These are phyloP conservation scores for Fistularia tabacaria DNA, from an alignment of 2,797 vertebrate species.

Conservation along the genomic window DNA sequence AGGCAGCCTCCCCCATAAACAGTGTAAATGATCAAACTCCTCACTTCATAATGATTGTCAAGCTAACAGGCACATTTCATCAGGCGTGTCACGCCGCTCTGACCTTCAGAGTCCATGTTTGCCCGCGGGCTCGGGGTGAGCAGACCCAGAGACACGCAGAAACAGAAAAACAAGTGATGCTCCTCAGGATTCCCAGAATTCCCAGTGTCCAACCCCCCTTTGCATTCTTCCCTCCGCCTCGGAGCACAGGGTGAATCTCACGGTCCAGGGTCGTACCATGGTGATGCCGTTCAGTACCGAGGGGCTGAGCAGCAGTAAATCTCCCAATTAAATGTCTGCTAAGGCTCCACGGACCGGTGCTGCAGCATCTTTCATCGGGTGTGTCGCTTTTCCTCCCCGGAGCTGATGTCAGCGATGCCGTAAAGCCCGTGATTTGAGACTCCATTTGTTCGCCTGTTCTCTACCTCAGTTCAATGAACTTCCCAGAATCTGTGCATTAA, in stretches of 20 bases:
- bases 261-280: conserved; percentile 53
- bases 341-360: conserved; percentile 10
- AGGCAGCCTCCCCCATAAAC: too few species aligned
- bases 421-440: conserved; percentile 24
- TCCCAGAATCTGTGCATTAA: conserved; percentile 10
- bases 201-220: conserved; percentile 7
- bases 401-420: conserved; percentile 15
- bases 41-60: too few species aligned
- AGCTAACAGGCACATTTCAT: too few species aligned
- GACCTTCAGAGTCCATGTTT: background rate
- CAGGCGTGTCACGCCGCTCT: background rate
- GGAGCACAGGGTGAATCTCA: conserved; percentile 20
- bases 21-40: too few species aligned
- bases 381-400: conserved; percentile 7
- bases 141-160: background rate
- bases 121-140: background rate
- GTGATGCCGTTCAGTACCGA: conserved; percentile 50
- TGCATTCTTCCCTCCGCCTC: conserved; percentile 34
- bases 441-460: conserved; percentile 20
- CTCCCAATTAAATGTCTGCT: conserved; percentile 34
- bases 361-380: conserved; percentile 11
- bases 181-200: conserved; percentile 14
- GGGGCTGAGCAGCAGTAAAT: conserved; percentile 44
- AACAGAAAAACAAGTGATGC: conserved; percentile 20
- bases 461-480: background rate